These are phyloP conservation scores for Eudemis profundana DNA, from an alignment of 2,888 invertebrate genomes.

Conservation along the genomic window DNA sequence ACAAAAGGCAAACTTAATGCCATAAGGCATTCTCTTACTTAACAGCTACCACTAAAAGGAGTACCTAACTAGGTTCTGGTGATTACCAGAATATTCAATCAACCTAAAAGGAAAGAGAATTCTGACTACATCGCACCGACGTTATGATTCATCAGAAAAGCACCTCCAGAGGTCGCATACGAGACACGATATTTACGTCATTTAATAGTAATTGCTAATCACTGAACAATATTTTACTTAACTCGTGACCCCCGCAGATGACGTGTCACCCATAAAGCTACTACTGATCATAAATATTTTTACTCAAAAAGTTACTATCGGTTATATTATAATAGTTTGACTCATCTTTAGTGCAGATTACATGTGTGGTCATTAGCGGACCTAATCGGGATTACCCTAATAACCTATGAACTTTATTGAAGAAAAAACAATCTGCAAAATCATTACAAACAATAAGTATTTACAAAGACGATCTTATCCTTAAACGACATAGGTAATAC, in stretches of 20 bases:
- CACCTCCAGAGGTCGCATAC: conserved; percentile 16
- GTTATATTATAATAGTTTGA: conserved; percentile 8
- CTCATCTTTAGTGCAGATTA: conserved; percentile 4
- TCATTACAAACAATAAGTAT: too few relatives aligned
- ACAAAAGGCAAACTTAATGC: too few relatives aligned
- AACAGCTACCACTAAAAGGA: too few relatives aligned
- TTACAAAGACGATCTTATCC: too few relatives aligned
- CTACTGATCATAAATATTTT: conserved; percentile 2
- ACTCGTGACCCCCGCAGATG: background rate
- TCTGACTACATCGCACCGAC: background rate
- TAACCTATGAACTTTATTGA: background rate
- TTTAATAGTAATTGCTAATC: conserved; percentile 11
- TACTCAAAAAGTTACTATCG: background rate
- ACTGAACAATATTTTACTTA: background rate
- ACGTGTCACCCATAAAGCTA: background rate
- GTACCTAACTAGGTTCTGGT: too few relatives aligned
- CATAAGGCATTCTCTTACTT: too few relatives aligned
- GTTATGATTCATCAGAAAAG: conserved; percentile 15
- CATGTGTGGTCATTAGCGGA: conserved; percentile 8
- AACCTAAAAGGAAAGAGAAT: background rate
- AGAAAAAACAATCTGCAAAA: background rate
- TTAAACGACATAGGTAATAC: too few relatives aligned
- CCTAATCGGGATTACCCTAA: conserved; percentile 10
- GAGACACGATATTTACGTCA: conserved; percentile 16
- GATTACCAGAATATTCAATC: too few relatives aligned